Base-by-base conservation (phyloP, 53 echinoderm and acorn worm species). In the Henricia sp. region DNA sequence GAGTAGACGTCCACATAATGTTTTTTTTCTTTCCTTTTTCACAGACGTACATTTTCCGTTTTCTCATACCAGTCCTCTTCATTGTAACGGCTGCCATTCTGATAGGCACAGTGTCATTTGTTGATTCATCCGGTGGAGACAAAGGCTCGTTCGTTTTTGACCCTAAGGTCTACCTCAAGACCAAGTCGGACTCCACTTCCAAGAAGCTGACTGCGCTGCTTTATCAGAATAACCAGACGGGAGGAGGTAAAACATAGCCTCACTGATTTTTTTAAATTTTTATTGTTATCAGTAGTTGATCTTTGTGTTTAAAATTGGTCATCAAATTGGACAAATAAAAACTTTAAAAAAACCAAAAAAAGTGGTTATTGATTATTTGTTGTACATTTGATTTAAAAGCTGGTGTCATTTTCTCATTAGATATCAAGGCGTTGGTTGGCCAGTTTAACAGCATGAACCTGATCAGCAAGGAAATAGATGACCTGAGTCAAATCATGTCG, bases 1-100 rank as follows among this genome's bases (percentile, higher is more conserved):
- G n/a, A n/a, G n/a, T n/a, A n/a, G n/a, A n/a, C n/a, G n/a, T n/a
- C n/a, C n/a, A n/a, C n/a, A n/a, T n/a, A n/a, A n/a, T n/a, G n/a
- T 37, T 21, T 72, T 48, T 24, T 72, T 32, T 71, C 32, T 11
- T 40, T 58, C 16, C 28, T 53, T 30, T 56, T 53, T 39, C 48
- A 19, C 65, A 92, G 92, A 80, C 83, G 6, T 92, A 85, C 70
- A 32, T 92, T 24, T 52, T 64, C 19, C 52, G 92, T 26, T 17
- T 92, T 12, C 30, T 86, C 34, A 35, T 92, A 1, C 92, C 92
- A 12, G 67, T 73, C 37, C 37, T 73, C 17, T 51, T 76, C 70
- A 80, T 92, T 82, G 28, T 92, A 0, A 37, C 67, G 9, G 77
- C 72, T 4, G 77, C 65, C 67, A 82, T 89, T 30, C 25, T 92